Conservation (phyloP, 1,140 invertebrate species). For the Dendroctonus ponderosae region DNA sequence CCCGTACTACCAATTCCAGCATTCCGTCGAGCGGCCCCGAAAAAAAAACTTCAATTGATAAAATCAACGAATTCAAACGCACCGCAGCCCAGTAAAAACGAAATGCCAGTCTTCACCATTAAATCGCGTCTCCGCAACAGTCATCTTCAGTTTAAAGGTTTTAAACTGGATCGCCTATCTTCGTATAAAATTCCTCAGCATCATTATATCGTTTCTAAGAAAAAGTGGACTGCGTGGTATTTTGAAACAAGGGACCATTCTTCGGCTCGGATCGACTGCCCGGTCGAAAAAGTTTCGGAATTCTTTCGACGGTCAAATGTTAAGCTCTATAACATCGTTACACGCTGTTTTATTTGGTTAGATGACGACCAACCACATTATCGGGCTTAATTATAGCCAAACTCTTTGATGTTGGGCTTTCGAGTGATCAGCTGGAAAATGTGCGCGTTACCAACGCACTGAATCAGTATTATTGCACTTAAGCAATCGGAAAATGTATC, state of each 20-base stretch:
- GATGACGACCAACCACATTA: no score
- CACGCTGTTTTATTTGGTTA: no score
- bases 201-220: constrained; percentile 4
- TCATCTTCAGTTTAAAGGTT: no score
- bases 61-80: constrained; percentile 4
- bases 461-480: no score
- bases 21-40: no score
- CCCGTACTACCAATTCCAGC: no score
- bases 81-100: neutral
- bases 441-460: no score
- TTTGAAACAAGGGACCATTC: constrained; percentile 2
- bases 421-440: no score
- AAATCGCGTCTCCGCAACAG: neutral
- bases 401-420: no score
- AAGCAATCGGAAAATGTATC: no score
- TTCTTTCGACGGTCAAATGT: constrained; percentile 2
- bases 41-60: neutral
- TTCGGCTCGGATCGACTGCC: neutral
- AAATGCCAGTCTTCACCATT: constrained; percentile 3
- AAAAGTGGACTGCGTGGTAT: constrained; percentile 4
- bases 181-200: constrained; percentile 1
- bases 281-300: neutral
- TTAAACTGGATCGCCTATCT: neutral
- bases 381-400: no score
- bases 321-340: neutral